A percentile compares a stretch with the other conserved stretches of the same genome.
Conservation (phyloP, 2,797 vertebrate species). For the Onychomys arenicola region DNA sequence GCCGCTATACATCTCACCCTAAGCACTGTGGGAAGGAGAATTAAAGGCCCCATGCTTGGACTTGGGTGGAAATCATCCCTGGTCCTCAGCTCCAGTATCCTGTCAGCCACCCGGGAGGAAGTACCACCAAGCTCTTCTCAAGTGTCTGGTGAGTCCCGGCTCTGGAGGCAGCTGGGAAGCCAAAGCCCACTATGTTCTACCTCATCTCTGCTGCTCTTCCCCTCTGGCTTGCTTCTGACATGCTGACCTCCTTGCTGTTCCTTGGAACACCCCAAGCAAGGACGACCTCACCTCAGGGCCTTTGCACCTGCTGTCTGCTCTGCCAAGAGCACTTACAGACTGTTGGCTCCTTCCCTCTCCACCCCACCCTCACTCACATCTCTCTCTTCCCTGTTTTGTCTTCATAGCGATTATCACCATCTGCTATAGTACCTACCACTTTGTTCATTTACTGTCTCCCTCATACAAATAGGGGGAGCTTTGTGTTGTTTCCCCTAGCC, state of each 20-base stretch:
- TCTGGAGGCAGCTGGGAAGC: background rate
- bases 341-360: background rate
- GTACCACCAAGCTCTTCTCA: background rate
- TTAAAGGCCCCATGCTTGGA: background rate
- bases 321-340: background rate
- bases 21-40: background rate
- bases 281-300: no score
- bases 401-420: background rate
- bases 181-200: background rate
- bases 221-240: background rate
- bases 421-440: background rate
- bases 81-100: background rate
- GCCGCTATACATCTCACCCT: background rate
- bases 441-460: background rate
- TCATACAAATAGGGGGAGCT: background rate
- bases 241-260: background rate
- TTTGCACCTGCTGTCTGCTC: background rate
- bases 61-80: background rate
- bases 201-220: background rate
- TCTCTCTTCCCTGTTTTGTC: background rate
- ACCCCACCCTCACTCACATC: background rate
- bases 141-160: background rate
- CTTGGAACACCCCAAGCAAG: background rate
- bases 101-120: background rate
- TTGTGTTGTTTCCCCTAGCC: background rate